Conservation (phyloP, 2,113 vertebrate species). For the Ailuropoda melanoleuca region DNA sequence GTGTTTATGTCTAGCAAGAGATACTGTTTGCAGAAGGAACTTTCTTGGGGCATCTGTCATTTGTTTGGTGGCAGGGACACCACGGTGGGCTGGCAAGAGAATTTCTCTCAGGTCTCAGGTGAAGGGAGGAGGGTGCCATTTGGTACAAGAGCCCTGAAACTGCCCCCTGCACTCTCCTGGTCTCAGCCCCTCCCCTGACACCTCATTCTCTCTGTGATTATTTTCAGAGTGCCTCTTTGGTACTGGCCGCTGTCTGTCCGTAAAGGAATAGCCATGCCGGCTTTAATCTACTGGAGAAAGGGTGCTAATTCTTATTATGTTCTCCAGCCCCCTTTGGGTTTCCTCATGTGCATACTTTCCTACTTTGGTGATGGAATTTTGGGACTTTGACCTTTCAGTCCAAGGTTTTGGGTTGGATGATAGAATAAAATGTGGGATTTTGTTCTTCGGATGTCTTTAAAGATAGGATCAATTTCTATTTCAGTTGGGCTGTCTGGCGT, state of each 20-base stretch:
- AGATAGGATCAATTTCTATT: background rate
- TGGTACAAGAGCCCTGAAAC: background rate
- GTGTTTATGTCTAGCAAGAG: constrained; percentile 70
- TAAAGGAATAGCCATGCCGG: background rate
- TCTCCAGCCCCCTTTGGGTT: background rate
- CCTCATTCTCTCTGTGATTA: background rate
- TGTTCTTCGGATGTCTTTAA: background rate
- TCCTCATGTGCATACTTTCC: background rate
- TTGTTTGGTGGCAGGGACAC: constrained; percentile 30
- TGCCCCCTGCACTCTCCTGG: background rate
- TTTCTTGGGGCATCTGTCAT: constrained; percentile 18
- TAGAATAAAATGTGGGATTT: background rate
- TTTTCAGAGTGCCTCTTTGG: background rate
- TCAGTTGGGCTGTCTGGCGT: background rate
- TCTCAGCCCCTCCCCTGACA: background rate
- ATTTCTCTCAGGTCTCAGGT: background rate
- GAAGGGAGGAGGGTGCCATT: background rate
- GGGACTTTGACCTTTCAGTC: background rate
- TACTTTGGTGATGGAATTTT: background rate
- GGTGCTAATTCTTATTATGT: background rate
- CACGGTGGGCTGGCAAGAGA: background rate
- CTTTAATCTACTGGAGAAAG: background rate
- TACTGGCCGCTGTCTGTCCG: background rate
- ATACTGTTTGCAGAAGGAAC: constrained; percentile 49
- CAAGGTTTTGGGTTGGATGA: background rate